phyloP scores from a whole-genome alignment of 2,888 invertebrate genomes.

The Melieria picta region DNA sequence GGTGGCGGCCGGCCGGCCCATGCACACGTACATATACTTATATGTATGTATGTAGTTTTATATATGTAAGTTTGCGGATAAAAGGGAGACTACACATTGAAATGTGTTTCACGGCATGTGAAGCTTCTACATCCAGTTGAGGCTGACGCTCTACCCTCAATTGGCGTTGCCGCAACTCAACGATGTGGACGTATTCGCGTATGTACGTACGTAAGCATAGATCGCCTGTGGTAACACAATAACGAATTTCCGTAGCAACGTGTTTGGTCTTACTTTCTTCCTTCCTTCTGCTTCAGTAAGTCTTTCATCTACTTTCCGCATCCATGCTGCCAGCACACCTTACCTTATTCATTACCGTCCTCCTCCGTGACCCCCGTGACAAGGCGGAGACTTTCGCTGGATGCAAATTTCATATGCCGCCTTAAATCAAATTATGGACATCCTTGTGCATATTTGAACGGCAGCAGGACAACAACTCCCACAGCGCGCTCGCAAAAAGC shows the following conservation, averaged over 20 bases:
- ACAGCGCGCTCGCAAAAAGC: constrained; percentile 36
- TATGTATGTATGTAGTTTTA: no score
- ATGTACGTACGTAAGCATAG: constrained; percentile 38
- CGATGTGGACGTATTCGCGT: background rate
- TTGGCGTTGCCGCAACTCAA: background rate
- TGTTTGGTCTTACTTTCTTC: constrained; percentile 44
- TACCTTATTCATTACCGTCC: background rate
- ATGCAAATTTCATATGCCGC: constrained; percentile 24
- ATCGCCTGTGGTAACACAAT: constrained; percentile 62
- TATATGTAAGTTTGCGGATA: background rate
- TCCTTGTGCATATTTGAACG: constrained; percentile 17
- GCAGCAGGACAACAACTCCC: constrained; percentile 24
- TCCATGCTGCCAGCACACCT: background rate
- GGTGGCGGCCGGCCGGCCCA: background rate
- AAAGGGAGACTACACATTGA: background rate
- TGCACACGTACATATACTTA: no score
- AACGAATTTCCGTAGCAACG: constrained; percentile 62
- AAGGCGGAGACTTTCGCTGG: background rate
- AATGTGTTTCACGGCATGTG: background rate
- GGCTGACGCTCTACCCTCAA: background rate
- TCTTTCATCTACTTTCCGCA: constrained; percentile 34
- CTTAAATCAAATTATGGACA: constrained; percentile 36
- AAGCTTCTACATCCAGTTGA: background rate
- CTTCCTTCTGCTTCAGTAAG: constrained; percentile 38
- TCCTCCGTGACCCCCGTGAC: background rate